These are phyloP conservation scores for Erythrolamprus reginae DNA, from an alignment of 2,113 vertebrate genomes.

Conservation along the genomic window DNA sequence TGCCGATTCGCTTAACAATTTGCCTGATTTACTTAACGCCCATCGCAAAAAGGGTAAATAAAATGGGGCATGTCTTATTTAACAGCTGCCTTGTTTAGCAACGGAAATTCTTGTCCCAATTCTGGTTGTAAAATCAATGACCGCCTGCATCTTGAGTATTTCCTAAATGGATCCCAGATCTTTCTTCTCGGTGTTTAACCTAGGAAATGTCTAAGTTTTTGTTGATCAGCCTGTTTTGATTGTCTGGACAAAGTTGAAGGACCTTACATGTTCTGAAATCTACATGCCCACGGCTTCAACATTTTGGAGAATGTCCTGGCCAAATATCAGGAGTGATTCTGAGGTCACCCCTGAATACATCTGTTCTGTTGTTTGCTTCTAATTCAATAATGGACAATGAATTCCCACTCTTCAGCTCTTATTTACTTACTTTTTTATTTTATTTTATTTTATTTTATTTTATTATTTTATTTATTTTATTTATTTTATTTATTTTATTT, in stretches of 20 bases:
- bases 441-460: no score
- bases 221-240: background rate
- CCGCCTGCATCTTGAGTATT: no score
- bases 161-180: background rate
- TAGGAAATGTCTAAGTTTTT: background rate
- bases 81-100: background rate
- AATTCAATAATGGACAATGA: fast-evolving
- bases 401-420: background rate
- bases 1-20: background rate
- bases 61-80: no score
- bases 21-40: background rate
- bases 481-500: no score
- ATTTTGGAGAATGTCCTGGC: background rate
- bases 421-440: no score
- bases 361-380: background rate
- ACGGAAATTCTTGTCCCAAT: background rate
- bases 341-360: background rate
- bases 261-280: background rate
- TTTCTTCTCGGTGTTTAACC: background rate
- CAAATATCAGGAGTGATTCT: background rate
- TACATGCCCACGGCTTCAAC: background rate
- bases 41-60: no score
- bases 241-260: background rate
- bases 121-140: background rate
- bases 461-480: no score